A percentile compares a stretch with the other conserved stretches of the same genome.
Evolutionary conservation across 2,797 vertebrate genomes (phyloP).

Genomic region (Myotis pilosus): DNA sequence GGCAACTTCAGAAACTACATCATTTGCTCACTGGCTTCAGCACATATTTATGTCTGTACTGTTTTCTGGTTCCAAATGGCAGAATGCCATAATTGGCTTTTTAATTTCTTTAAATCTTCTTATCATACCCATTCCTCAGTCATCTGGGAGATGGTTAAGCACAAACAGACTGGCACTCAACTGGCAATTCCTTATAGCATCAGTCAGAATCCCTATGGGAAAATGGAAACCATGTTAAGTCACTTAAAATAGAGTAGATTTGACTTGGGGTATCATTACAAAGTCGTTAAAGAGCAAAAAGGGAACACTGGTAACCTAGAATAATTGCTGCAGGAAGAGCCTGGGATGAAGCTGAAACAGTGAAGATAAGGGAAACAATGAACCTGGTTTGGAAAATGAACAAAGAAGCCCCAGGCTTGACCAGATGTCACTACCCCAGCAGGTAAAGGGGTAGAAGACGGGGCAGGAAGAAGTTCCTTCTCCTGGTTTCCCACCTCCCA

Average conservation of each 20-base stretch:
- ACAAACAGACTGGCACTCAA: neutral
- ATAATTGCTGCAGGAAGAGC: neutral
- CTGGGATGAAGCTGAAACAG: neutral
- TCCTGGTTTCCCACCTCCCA: neutral
- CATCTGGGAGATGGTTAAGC: neutral
- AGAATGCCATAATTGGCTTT: neutral
- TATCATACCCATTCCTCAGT: neutral
- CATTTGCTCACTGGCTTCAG: neutral
- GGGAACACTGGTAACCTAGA: neutral
- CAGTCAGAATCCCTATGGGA: neutral
- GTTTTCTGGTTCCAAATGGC: neutral
- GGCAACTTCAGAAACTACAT: neutral
- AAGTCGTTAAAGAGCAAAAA: neutral
- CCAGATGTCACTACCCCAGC: neutral
- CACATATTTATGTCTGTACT: neutral
- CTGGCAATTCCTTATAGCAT: neutral
- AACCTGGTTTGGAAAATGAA: neutral
- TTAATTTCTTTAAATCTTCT: neutral
- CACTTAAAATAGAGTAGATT: conserved; percentile 2
- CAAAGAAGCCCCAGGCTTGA: neutral
- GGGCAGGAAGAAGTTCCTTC: neutral
- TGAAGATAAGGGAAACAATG: neutral
- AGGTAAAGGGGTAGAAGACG: accelerated
- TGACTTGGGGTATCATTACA: neutral
- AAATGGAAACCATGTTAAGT: neutral